Evolutionary conservation across 2,113 vertebrate genomes (phyloP).

Genomic region (Aspidoscelis tigris): DNA sequence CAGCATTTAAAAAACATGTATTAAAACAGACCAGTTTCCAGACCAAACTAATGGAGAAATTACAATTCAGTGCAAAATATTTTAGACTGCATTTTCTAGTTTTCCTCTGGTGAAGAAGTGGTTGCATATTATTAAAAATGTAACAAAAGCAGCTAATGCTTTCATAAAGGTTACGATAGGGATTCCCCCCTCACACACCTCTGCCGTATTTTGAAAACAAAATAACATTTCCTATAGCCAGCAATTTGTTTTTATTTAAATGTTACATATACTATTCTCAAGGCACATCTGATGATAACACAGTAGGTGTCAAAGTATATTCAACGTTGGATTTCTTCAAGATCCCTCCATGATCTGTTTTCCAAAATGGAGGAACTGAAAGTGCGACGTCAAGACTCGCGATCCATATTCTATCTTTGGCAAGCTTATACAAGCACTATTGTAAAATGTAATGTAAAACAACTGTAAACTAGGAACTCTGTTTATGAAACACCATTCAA

Average conservation of each 20-base stretch:
- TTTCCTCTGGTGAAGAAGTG: slow-evolving; percentile 95
- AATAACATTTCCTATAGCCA: slow-evolving; percentile 93
- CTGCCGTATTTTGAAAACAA: slow-evolving; percentile 87
- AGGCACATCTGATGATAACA: slow-evolving; percentile 99
- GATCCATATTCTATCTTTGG: slow-evolving; percentile 98
- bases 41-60: slow-evolving; percentile 92
- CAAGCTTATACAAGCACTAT: slow-evolving; percentile 99
- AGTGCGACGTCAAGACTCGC: slow-evolving; percentile 91
- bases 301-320: slow-evolving; percentile 89
- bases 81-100: slow-evolving; percentile 91
- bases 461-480: slow-evolving; percentile 86
- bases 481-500: slow-evolving; percentile 96
- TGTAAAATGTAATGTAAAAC: slow-evolving; percentile 89
- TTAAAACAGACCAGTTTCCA: slow-evolving; percentile 94
- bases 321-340: slow-evolving; percentile 83
- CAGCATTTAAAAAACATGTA: slow-evolving; percentile 86
- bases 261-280: slow-evolving; percentile 97
- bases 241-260: slow-evolving; percentile 89
- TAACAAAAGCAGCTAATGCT: slow-evolving; percentile 98
- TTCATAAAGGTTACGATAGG: slow-evolving; percentile 89
- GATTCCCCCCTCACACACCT: slow-evolving; percentile 79
- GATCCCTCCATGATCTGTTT: slow-evolving; percentile 89
- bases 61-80: slow-evolving; percentile 99
- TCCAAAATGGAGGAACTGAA: slow-evolving; percentile 91
- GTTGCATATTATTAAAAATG: slow-evolving; percentile 99